phyloP scores from a whole-genome alignment of 2,888 invertebrate genomes.

The Ecliptopera silaceata region DNA sequence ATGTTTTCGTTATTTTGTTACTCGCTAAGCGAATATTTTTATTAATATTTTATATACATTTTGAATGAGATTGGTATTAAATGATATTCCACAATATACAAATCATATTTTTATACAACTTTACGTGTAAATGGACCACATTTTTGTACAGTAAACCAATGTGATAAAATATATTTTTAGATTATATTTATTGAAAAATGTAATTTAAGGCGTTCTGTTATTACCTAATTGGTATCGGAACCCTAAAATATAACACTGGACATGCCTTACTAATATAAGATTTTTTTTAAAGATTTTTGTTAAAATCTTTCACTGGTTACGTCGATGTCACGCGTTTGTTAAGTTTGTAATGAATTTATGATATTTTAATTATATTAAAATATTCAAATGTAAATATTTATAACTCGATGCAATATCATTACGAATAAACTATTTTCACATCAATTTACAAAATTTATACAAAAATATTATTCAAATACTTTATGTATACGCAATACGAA shows the following conservation, averaged over 20 bases:
- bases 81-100: slow-evolving; percentile 22
- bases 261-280: slow-evolving; percentile 58
- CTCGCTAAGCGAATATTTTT: neutral
- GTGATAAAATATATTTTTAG: slow-evolving; percentile 78
- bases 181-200: slow-evolving; percentile 39
- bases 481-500: no score
- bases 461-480: no score
- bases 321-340: slow-evolving; percentile 56
- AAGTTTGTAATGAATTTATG: slow-evolving; percentile 67
- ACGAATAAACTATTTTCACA: no score
- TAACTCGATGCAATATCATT: no score
- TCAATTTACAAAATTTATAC: no score
- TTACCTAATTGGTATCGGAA: slow-evolving; percentile 16
- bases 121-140: slow-evolving; percentile 58
- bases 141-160: slow-evolving; percentile 58
- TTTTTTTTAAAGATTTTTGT: slow-evolving; percentile 45
- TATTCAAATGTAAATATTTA: neutral
- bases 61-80: slow-evolving; percentile 17
- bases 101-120: slow-evolving; percentile 23
- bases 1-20: neutral
- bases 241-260: slow-evolving; percentile 40
- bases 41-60: neutral
- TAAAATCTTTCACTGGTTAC: slow-evolving; percentile 65
- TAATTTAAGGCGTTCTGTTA: slow-evolving; percentile 21
- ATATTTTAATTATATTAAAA: slow-evolving; percentile 12